Base-by-base conservation (phyloP, 2,888 invertebrate genomes). In the Drosophila longiperda region DNA sequence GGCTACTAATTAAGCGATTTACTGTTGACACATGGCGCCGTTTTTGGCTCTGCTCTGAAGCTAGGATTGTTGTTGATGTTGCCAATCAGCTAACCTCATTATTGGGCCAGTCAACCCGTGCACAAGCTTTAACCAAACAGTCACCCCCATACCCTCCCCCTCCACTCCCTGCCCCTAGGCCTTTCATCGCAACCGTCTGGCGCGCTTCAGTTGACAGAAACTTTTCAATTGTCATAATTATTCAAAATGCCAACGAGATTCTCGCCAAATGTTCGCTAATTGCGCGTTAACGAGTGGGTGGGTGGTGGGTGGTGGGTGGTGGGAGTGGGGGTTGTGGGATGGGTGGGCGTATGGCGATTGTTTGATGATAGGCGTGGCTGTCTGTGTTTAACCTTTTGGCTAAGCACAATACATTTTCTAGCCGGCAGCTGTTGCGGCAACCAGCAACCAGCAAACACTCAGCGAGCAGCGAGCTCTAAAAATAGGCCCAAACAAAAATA, bases 141-240 rank as follows among this genome's bases (percentile, higher is more conserved):
- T 29, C 29, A 29, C 26, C 26, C 2, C 26, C 26, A 26, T 26
- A 26, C 26, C 26, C 7, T 15, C 15, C 1, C 15, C 7, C 45
- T 0, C 0, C 8, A 23, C 17, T 4, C 8, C 5, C 26, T 0
- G 6, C 2, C 20, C 20, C 45, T n/a, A 4, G 20, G 45, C 45
- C 23, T 45, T 45, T 15, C 23, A 45, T 15, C 45, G 8, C 49
- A 20, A 6, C 12, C 7, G 12, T 11, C 34, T 15, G 12, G 4
- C 23, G 12, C 48, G 49, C 33, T 29, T 59, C 62, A 61, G 80
- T 80, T 80, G 80, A 77, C 82, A 75, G 75, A 68, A 78, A 86
- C 78, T 88, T 84, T 86, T 88, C 84, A 75, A 78, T 86, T 84
- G 83, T 88, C 84, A 89, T 87, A 89, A 85, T 85, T 85, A 87